phyloP scores from a whole-genome alignment of 1,140 invertebrate species.

The Nylanderia fulva region DNA sequence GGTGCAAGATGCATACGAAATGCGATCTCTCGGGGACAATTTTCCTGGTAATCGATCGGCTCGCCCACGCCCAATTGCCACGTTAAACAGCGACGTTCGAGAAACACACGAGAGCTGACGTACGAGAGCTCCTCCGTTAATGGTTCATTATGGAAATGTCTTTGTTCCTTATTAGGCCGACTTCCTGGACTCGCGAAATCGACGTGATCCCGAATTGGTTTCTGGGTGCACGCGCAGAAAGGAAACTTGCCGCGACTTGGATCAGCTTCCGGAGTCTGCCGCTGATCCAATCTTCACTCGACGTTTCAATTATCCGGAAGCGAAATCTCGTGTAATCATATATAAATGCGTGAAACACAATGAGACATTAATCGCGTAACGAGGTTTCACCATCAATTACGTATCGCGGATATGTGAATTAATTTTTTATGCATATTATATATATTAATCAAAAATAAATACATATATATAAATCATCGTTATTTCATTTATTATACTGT shows the following conservation, averaged over 20 bases:
- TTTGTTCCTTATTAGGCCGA: conserved; percentile 73
- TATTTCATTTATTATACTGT: not conserved
- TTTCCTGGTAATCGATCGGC: conserved; percentile 67
- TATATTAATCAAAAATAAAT: not conserved
- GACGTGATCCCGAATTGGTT: conserved; percentile 36
- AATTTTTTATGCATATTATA: too few species aligned
- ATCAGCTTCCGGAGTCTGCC: conserved; percentile 3
- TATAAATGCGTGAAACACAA: not conserved
- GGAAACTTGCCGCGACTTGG: not conserved
- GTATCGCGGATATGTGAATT: not conserved
- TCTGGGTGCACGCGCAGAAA: conserved; percentile 33
- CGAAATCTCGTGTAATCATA: not conserved
- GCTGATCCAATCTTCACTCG: too few species aligned
- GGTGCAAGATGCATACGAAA: conserved; percentile 1
- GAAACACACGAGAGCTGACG: conserved; percentile 17
- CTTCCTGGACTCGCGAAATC: conserved; percentile 62
- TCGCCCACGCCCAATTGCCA: conserved; percentile 42
- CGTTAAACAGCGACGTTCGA: conserved; percentile 1
- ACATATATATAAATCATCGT: not conserved
- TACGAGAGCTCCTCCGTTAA: conserved; percentile 45
- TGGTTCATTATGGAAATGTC: conserved; percentile 74
- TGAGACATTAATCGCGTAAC: not conserved
- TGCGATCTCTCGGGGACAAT: conserved; percentile 41
- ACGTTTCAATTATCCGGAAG: conserved; percentile 30
- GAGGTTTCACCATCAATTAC: not conserved